Conservation (phyloP, 2,113 vertebrate genomes). For the Grallaria varia region DNA sequence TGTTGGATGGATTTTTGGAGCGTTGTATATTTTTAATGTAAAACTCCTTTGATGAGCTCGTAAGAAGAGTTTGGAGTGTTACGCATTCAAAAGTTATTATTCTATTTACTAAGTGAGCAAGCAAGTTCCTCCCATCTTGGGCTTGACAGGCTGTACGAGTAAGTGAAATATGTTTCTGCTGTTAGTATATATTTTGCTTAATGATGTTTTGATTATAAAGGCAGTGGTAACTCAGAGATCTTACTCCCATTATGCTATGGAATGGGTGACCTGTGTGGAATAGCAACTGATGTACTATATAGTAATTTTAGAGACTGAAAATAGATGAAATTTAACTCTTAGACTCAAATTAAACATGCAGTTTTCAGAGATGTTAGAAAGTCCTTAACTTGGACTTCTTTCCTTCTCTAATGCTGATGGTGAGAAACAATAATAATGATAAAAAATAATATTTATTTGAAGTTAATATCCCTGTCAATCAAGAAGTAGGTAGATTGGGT, state of each 20-base stretch:
- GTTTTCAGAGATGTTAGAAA: not conserved
- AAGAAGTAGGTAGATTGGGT: not conserved
- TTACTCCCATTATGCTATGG: not conserved
- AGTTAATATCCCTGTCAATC: not conserved
- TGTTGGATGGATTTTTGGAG: not conserved
- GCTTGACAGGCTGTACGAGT: not conserved
- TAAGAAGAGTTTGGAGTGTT: not conserved
- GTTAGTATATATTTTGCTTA: not conserved
- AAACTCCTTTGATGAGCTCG: not conserved
- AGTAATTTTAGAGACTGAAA: not conserved
- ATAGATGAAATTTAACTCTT: not conserved
- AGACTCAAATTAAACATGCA: accelerated
- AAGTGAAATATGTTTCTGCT: not conserved
- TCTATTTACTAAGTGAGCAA: not conserved
- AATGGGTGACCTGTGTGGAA: not conserved
- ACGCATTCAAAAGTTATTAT: not conserved
- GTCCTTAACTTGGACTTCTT: not conserved
- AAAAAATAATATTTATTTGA: not conserved
- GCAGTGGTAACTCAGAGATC: not conserved
- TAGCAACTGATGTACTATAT: not conserved
- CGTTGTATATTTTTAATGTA: not conserved
- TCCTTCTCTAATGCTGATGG: not conserved
- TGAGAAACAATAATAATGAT: not conserved
- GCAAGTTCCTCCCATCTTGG: not conserved
- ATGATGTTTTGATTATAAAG: not conserved